Conservation (phyloP, 2,888 invertebrate genomes). For the Hyposoter didymator region DNA sequence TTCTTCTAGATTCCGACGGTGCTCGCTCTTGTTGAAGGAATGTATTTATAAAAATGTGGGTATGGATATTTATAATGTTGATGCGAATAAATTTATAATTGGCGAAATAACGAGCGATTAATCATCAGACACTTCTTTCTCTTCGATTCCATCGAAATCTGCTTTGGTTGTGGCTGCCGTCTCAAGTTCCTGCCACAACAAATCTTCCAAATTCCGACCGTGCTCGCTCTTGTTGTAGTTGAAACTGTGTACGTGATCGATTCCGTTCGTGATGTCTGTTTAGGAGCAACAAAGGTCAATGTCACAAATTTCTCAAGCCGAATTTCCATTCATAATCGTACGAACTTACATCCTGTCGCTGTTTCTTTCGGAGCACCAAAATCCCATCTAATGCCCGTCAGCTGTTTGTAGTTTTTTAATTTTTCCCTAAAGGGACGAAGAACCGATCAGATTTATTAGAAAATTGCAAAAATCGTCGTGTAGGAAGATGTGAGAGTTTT, state of each 20-base stretch:
- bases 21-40: constrained; percentile 62
- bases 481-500: neutral
- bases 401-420: constrained; percentile 69
- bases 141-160: constrained; percentile 41
- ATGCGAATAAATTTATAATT: neutral
- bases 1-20: constrained; percentile 64
- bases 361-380: constrained; percentile 64
- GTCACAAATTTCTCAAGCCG: neutral
- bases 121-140: constrained; percentile 66
- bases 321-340: neutral
- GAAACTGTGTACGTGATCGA: constrained; percentile 73
- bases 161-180: constrained; percentile 57
- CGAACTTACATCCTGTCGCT: constrained; percentile 66
- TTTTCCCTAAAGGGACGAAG: constrained; percentile 68
- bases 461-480: neutral
- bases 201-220: constrained; percentile 63
- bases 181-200: constrained; percentile 74
- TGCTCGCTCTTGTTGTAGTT: constrained; percentile 66
- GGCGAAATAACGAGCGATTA: constrained; percentile 20
- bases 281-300: constrained; percentile 13
- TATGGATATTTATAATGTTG: neutral
- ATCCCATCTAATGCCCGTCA: constrained; percentile 75
- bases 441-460: neutral
- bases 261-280: constrained; percentile 74
- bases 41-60: too few relatives aligned